phyloP scores from a whole-genome alignment of 2,888 invertebrate species.

The Cheilosia grossa region DNA sequence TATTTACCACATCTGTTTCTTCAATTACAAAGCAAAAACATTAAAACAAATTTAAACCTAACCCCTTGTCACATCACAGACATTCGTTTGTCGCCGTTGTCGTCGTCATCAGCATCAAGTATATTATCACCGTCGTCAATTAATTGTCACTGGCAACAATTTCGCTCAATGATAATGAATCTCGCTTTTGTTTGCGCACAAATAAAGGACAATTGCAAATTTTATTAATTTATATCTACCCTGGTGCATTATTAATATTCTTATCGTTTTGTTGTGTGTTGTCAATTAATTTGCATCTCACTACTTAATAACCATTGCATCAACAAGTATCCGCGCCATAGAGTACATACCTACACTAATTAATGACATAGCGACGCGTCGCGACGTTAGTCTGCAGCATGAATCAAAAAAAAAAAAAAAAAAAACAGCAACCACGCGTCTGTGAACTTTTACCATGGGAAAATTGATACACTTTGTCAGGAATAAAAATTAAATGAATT shows the following conservation, averaged over 20 bases:
- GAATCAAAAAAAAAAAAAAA: slow-evolving; percentile 8
- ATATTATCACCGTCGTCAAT: slow-evolving; percentile 29
- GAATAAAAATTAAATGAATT: not conserved
- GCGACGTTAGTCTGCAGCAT: slow-evolving; percentile 22
- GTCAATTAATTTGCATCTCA: slow-evolving; percentile 59
- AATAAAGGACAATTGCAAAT: slow-evolving; percentile 28
- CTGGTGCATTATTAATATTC: slow-evolving; percentile 41
- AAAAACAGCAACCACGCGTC: not conserved
- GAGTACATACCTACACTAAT: slow-evolving; percentile 16
- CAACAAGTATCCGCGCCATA: slow-evolving; percentile 4
- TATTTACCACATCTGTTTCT: slow-evolving; percentile 8
- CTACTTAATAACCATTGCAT: slow-evolving; percentile 49
- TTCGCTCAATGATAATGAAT: slow-evolving; percentile 24
- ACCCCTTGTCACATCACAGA: slow-evolving; percentile 19
- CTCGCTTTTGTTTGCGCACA: slow-evolving; percentile 30
- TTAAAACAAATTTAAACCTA: slow-evolving; percentile 18
- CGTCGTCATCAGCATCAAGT: slow-evolving; percentile 10
- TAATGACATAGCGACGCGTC: slow-evolving; percentile 12
- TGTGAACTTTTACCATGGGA: not conserved
- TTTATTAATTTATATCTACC: slow-evolving; percentile 6
- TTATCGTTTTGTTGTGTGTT: slow-evolving; percentile 37
- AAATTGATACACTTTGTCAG: not conserved
- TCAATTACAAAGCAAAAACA: slow-evolving; percentile 28
- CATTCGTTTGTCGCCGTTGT: not conserved
- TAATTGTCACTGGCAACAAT: slow-evolving; percentile 27